Conservation (phyloP, 2,888 invertebrate genomes). For the Phytoseiulus persimilis region DNA sequence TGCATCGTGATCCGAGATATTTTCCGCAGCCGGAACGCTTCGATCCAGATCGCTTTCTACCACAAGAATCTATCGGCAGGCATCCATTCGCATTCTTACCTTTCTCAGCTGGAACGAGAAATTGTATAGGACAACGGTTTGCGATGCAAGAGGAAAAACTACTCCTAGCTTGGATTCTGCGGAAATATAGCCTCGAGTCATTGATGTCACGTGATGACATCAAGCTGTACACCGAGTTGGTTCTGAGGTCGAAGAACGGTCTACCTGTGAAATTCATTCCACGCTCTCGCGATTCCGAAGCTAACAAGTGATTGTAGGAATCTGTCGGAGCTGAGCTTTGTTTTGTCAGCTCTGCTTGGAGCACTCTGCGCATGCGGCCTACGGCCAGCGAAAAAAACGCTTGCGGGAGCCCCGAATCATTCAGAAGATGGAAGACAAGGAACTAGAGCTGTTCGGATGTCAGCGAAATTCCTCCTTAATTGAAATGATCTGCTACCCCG, state of each 20-base stretch:
- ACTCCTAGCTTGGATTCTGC: not conserved
- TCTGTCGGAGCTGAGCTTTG: not conserved
- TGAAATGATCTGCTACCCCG: not conserved
- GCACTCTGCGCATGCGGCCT: too few relatives aligned
- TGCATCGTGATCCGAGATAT: conserved; percentile 47
- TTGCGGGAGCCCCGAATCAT: too few relatives aligned
- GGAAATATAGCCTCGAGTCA: conserved; percentile 19
- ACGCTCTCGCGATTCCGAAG: not conserved
- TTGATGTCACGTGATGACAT: not conserved
- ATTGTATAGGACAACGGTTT: conserved; percentile 44
- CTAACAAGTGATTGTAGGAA: not conserved
- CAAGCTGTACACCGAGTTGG: not conserved
- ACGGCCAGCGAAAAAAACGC: too few relatives aligned
- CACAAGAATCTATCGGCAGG: conserved; percentile 42
- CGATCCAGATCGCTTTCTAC: conserved; percentile 49
- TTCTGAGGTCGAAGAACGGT: not conserved
- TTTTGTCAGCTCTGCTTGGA: too few relatives aligned
- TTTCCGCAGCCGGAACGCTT: conserved; percentile 51
- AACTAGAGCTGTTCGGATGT: not conserved
- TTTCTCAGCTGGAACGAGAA: conserved; percentile 46
- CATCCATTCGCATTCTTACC: conserved; percentile 46
- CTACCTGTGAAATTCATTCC: not conserved
- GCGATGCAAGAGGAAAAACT: conserved; percentile 10
- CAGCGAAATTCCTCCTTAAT: not conserved
- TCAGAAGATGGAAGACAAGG: too few relatives aligned